These are phyloP conservation scores for Tinamus major DNA, from an alignment of 2,797 vertebrate genomes.

Conservation along the genomic window DNA sequence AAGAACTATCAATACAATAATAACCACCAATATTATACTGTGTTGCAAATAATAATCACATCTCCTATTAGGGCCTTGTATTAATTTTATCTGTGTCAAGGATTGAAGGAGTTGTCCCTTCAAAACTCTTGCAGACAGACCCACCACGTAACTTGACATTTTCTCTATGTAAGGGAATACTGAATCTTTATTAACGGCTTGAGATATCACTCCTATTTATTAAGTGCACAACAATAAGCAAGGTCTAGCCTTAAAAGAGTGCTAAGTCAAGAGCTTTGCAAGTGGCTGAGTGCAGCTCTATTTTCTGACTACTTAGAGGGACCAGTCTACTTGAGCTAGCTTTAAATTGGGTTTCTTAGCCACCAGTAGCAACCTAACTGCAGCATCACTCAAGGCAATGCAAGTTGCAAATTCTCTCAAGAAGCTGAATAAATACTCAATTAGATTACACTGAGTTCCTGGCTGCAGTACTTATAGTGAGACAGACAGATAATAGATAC, in stretches of 20 bases:
- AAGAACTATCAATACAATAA: neutral
- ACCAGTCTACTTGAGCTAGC: neutral
- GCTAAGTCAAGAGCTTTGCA: neutral
- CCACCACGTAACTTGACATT: neutral
- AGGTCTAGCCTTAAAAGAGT: neutral
- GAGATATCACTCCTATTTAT: neutral
- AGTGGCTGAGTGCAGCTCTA: neutral
- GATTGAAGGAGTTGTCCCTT: neutral
- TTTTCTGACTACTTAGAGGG: neutral
- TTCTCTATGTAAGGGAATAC: neutral
- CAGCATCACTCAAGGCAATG: neutral
- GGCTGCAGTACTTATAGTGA: neutral
- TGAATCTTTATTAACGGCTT: neutral
- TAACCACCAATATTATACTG: neutral
- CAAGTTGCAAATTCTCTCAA: neutral
- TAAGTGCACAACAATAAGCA: neutral
- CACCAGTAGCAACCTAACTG: neutral
- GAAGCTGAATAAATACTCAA: neutral
- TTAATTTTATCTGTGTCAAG: neutral
- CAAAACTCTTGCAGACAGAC: neutral
- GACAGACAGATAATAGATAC: neutral
- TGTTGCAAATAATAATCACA: neutral
- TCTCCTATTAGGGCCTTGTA: neutral
- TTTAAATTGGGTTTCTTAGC: neutral
- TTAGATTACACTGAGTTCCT: neutral